These are phyloP conservation scores for Coregonus clupeaformis DNA, from an alignment of 2,113 vertebrate species.

Conservation along the genomic window DNA sequence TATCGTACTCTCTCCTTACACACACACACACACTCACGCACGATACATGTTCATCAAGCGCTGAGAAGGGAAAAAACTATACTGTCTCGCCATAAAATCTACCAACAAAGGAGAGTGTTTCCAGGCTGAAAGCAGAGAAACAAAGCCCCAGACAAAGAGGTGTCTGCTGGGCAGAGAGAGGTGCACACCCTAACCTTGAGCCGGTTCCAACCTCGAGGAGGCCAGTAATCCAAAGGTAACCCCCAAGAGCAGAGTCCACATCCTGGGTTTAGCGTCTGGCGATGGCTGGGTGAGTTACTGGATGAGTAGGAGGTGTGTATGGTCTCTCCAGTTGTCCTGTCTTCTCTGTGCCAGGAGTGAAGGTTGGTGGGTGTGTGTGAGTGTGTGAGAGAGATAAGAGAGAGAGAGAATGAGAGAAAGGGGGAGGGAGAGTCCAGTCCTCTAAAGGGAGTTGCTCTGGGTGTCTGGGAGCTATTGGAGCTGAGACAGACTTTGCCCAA, in stretches of 20 bases:
- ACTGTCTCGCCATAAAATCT: constrained; percentile 11
- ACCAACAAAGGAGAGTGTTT: constrained; percentile 21
- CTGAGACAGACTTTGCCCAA: constrained; percentile 66
- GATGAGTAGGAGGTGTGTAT: constrained; percentile 45
- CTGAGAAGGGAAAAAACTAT: constrained; percentile 12
- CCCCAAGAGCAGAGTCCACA: constrained; percentile 72
- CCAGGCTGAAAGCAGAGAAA: constrained; percentile 13
- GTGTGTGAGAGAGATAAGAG: constrained; percentile 18
- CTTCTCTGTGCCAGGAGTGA: constrained; percentile 62
- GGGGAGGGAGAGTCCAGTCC: constrained; percentile 34
- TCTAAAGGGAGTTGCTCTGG: constrained; percentile 43
- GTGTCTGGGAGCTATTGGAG: constrained; percentile 56
- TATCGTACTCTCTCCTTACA: constrained; percentile 26
- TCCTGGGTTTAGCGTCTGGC: constrained; percentile 54
- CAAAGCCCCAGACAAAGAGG: constrained; percentile 47
- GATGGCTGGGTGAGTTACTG: constrained; percentile 41
- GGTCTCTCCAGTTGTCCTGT: constrained; percentile 53
- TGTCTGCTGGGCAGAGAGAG: constrained; percentile 20
- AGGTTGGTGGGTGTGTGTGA: constrained; percentile 14
- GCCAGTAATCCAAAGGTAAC: constrained; percentile 71
- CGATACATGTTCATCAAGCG: constrained; percentile 9
- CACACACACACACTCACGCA: background rate
- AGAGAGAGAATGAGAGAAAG: constrained; percentile 10
- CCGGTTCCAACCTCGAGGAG: constrained; percentile 53
- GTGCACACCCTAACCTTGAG: constrained; percentile 63